These are phyloP conservation scores for Ceramica pisi DNA, from an alignment of 2,888 invertebrate genomes.

Conservation along the genomic window DNA sequence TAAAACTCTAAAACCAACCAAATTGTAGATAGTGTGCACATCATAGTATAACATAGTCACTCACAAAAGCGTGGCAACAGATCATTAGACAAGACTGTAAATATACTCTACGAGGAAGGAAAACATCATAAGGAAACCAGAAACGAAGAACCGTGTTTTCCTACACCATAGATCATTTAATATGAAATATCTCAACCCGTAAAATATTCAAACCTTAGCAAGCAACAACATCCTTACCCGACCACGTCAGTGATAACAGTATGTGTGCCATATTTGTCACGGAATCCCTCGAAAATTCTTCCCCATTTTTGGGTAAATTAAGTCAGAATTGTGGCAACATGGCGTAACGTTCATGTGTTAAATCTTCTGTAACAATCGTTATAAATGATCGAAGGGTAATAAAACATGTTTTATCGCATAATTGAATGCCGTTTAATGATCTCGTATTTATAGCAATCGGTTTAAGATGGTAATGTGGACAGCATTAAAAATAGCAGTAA, in stretches of 20 bases:
- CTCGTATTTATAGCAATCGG: slow-evolving; percentile 44
- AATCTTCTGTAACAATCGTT: slow-evolving; percentile 55
- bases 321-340: slow-evolving; percentile 29
- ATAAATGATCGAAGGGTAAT: slow-evolving; percentile 59
- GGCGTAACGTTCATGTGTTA: slow-evolving; percentile 48
- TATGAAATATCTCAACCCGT: slow-evolving; percentile 8
- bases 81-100: slow-evolving; percentile 29
- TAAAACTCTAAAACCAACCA: neutral
- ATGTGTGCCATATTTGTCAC: slow-evolving; percentile 41
- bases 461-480: slow-evolving; percentile 33
- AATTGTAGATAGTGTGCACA: no score
- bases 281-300: neutral
- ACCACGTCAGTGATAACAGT: slow-evolving; percentile 22
- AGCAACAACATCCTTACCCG: slow-evolving; percentile 3
- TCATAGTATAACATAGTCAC: neutral
- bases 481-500: neutral
- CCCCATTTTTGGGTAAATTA: slow-evolving; percentile 56
- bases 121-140: slow-evolving; percentile 13
- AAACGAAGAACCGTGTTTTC: slow-evolving; percentile 15
- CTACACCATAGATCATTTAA: slow-evolving; percentile 16
- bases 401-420: slow-evolving; percentile 62
- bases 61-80: slow-evolving; percentile 4
- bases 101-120: slow-evolving; percentile 11
- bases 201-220: slow-evolving; percentile 21
- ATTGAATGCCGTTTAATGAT: slow-evolving; percentile 41